These are phyloP conservation scores for Sarcophaga subvicina DNA, from an alignment of 2,888 invertebrate species.

Conservation along the genomic window DNA sequence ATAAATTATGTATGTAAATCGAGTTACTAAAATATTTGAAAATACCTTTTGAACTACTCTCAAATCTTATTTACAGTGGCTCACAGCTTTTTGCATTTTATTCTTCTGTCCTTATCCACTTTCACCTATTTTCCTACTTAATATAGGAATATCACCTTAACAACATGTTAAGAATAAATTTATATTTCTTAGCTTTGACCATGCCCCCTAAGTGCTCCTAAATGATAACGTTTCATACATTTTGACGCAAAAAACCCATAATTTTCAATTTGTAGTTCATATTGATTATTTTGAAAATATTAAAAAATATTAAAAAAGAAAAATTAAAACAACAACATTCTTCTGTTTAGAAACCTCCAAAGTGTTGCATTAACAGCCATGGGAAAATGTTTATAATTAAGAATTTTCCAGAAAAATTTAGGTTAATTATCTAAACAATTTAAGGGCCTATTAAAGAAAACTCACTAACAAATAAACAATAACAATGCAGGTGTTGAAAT, in stretches of 20 bases:
- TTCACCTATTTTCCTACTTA: too few relatives aligned
- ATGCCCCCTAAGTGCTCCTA: too few relatives aligned
- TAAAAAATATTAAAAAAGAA: not conserved
- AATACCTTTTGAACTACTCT: too few relatives aligned
- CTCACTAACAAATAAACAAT: conserved; percentile 11
- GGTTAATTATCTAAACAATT: conserved; percentile 51
- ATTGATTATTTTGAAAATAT: not conserved
- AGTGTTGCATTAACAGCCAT: conserved; percentile 29
- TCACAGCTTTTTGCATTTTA: not conserved
- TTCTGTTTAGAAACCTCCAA: not conserved
- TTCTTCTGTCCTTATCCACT: not conserved
- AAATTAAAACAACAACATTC: conserved; percentile 1
- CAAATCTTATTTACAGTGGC: too few relatives aligned
- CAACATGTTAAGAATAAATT: too few relatives aligned
- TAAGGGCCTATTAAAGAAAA: not conserved
- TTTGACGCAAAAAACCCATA: not conserved
- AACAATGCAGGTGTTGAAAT: conserved; percentile 47
- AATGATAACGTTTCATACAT: too few relatives aligned
- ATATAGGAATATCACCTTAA: too few relatives aligned
- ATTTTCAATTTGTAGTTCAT: not conserved
- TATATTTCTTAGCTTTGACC: too few relatives aligned
- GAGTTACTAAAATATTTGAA: too few relatives aligned
- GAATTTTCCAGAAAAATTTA: conserved; percentile 9
- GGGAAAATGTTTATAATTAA: conserved; percentile 13
- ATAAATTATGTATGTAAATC: too few relatives aligned